Percentiles rank a stretch among this genome's conserved stretches.
phyloP scores from a whole-genome alignment of 2,888 invertebrate species.

The Pristionchus maxplancki region DNA sequence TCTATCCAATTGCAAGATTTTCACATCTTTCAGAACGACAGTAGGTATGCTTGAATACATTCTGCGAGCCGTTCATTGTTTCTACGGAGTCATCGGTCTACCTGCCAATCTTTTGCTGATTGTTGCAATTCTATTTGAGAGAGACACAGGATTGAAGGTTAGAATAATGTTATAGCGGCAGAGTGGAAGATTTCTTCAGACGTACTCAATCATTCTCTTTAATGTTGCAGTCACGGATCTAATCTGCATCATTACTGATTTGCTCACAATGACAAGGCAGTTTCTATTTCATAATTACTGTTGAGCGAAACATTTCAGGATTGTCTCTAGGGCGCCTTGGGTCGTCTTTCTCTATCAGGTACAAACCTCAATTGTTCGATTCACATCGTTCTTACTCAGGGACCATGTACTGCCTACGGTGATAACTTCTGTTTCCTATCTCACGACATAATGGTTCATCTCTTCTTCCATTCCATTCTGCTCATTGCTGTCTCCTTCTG shows the following conservation, averaged over 20 bases:
- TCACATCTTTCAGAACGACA: neutral
- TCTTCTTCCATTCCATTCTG: slow-evolving; percentile 5
- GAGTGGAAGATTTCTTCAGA: neutral
- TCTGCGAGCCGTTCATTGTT: neutral
- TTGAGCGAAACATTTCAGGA: neutral
- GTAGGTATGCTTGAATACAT: neutral
- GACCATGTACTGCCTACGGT: neutral
- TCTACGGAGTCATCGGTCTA: neutral
- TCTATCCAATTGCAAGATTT: no score
- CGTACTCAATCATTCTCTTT: neutral
- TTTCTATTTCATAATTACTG: neutral
- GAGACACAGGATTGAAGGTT: neutral
- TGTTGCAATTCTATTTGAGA: neutral
- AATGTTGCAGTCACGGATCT: neutral
- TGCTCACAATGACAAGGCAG: neutral
- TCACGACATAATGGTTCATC: neutral
- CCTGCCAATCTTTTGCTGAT: neutral
- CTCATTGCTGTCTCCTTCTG: neutral
- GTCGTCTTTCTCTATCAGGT: neutral
- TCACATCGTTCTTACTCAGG: neutral
- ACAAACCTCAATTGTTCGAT: neutral
- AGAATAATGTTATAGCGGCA: neutral
- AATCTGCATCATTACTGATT: neutral
- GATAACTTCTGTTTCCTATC: neutral
- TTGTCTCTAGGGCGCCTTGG: neutral